These are phyloP conservation scores for Trichonephila clavipes DNA, from an alignment of 1,140 invertebrate species.

Conservation along the genomic window DNA sequence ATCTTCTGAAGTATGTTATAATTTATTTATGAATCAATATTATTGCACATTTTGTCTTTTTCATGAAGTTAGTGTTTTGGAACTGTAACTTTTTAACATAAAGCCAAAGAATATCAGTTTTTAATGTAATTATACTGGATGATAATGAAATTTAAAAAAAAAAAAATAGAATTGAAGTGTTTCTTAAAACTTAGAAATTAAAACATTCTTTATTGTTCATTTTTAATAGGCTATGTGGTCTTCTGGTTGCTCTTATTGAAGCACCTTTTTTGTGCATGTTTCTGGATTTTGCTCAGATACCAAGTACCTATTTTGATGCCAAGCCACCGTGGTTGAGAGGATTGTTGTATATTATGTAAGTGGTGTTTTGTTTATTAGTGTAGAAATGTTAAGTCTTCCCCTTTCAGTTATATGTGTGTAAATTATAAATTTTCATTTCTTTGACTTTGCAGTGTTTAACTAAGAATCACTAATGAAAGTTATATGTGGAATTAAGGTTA, in stretches of 20 bases:
- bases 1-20: too few relatives aligned
- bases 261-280: constrained; percentile 97
- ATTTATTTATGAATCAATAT: too few relatives aligned
- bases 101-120: too few relatives aligned
- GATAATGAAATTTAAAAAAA: too few relatives aligned
- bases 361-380: constrained; percentile 77
- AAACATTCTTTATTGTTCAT: not conserved
- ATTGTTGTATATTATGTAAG: constrained; percentile 91
- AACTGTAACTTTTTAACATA: too few relatives aligned
- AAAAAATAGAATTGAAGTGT: too few relatives aligned
- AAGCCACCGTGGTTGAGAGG: constrained; percentile 95
- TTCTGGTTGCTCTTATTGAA: constrained; percentile 92
- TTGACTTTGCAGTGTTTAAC: constrained; percentile 35
- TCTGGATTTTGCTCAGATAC: constrained; percentile 92
- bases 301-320: constrained; percentile 90
- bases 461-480: not conserved
- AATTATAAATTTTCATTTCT: constrained; percentile 59
- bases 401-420: not conserved
- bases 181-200: too few relatives aligned
- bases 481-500: too few relatives aligned
- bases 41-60: too few relatives aligned
- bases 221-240: constrained; percentile 86
- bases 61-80: too few relatives aligned
- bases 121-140: too few relatives aligned
- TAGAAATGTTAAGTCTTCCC: not conserved